Evolutionary conservation across 2,113 vertebrate species (phyloP), one percentile per base, ranked within the genome.

Genomic region (Taxidea taxus): DNA sequence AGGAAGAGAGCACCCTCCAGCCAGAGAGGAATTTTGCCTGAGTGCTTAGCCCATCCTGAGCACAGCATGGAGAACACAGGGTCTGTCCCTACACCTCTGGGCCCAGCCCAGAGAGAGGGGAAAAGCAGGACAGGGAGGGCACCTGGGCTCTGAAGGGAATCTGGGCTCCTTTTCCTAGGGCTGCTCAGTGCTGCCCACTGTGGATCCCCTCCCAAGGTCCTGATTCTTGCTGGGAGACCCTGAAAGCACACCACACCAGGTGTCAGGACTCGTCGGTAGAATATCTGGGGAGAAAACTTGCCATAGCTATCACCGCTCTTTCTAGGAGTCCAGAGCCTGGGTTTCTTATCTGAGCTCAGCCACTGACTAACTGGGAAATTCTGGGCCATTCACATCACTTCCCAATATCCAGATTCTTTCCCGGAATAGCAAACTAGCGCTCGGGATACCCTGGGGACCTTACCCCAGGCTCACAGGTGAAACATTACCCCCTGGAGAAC

Each of bases 21-120:
- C 75, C 39, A 89, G 39, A 91, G 94, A 89, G 44, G 85, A 94
- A 95, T 94, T 86, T 70, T 70, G 77, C 74, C 75, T 85, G 49
- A 72, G 47, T n/a, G 44, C 60, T 70, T 39, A 74, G 42, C 27
- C 15, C 54, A 9, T 21, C 44, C 20, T 62, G 20, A 93, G 72
- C 58, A 78, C 7, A 64, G 87, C 42, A 47, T 1, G 21, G 0
- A 75, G 42, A 80, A 39, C 58, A 31, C 3, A 0, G 47, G 37
- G 14, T 49, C 29, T 3, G 4, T 29, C n/a, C 20, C 12, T 27
- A 9, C 7, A 91, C 39, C 62, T 54, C 47, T 10, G n/a, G 62
- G 58, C 31, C n/a, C 86, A 13, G n/a, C 6, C 42, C 56, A 75
- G 47, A 58, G 7, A 29, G 6, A 37, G 31, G 9, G 54, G 42